A percentile compares a stretch with the other conserved stretches of the same genome.
Conservation (phyloP, 2,113 vertebrate genomes). For the Podarcis cretensis region DNA sequence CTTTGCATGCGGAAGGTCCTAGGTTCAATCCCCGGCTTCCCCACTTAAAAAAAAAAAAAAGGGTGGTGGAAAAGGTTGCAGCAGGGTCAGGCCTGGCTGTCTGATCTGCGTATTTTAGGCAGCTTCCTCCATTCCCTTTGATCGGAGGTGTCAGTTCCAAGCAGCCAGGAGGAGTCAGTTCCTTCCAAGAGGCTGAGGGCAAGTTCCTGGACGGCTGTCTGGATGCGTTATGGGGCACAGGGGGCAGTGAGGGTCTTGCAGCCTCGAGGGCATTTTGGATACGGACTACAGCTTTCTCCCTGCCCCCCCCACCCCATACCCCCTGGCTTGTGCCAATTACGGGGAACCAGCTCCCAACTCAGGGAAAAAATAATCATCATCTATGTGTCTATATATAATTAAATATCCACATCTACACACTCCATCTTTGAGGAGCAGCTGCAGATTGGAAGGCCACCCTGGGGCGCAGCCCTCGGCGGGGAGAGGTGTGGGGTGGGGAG, state of each 20-base stretch:
- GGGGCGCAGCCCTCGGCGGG: too few relatives aligned
- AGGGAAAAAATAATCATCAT: conserved; percentile 2
- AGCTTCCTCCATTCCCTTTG: neutral
- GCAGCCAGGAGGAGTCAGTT: rapidly evolving
- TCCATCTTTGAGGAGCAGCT: neutral
- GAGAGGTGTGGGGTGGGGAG: neutral
- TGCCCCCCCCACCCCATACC: neutral
- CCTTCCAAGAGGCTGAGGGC: rapidly evolving
- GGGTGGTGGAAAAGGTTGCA: too few relatives aligned
- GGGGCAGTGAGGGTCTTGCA: neutral
- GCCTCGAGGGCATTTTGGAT: neutral
- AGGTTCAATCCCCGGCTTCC: neutral
- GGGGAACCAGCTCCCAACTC: conserved; percentile 16
- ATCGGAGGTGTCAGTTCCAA: too few relatives aligned
- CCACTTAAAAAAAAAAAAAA: neutral
- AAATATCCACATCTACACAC: neutral
- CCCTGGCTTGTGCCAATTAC: neutral
- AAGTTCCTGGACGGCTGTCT: neutral
- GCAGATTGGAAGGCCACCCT: neutral
- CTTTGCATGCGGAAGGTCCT: neutral
- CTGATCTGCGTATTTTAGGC: neutral
- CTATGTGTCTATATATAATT: neutral
- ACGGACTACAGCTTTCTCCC: neutral
- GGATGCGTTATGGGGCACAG: too few relatives aligned
- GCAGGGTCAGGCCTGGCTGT: neutral